These are phyloP conservation scores for Leptoteleia sp. DNA, from an alignment of 1,140 invertebrate species.

Conservation along the genomic window DNA sequence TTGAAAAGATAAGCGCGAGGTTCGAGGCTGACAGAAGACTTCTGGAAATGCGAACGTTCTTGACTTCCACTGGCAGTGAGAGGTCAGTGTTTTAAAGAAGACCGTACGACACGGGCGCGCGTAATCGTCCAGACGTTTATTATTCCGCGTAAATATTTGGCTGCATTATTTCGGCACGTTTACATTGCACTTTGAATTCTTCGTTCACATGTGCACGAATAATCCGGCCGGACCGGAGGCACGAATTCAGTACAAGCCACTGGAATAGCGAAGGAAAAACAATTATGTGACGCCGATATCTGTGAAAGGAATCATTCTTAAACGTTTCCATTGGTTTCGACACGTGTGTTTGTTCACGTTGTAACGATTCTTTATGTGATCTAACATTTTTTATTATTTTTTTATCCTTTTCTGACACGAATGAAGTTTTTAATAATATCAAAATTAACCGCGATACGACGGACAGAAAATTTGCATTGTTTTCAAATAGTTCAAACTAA, in stretches of 20 bases:
- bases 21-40: slow-evolving; percentile 46
- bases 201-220: not conserved
- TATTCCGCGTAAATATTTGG: slow-evolving; percentile 19
- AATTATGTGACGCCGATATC: slow-evolving; percentile 21
- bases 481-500: no score
- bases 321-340: slow-evolving; percentile 5
- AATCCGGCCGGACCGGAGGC: not conserved
- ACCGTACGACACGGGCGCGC: slow-evolving; percentile 38
- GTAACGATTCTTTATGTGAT: no score
- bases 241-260: not conserved
- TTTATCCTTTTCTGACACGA: no score
- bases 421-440: no score
- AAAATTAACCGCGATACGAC: no score
- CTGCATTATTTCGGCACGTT: slow-evolving; percentile 4
- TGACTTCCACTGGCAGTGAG: slow-evolving; percentile 46
- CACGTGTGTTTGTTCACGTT: slow-evolving; percentile 4
- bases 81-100: slow-evolving; percentile 64
- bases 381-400: no score
- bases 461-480: no score
- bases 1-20: slow-evolving; percentile 53
- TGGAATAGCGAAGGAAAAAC: slow-evolving; percentile 6
- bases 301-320: slow-evolving; percentile 16
- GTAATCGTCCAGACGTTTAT: slow-evolving; percentile 21
- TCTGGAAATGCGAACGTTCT: slow-evolving; percentile 56
- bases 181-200: slow-evolving; percentile 11